Conservation (phyloP, 1,140 invertebrate species). For the Chlorops oryzae region DNA sequence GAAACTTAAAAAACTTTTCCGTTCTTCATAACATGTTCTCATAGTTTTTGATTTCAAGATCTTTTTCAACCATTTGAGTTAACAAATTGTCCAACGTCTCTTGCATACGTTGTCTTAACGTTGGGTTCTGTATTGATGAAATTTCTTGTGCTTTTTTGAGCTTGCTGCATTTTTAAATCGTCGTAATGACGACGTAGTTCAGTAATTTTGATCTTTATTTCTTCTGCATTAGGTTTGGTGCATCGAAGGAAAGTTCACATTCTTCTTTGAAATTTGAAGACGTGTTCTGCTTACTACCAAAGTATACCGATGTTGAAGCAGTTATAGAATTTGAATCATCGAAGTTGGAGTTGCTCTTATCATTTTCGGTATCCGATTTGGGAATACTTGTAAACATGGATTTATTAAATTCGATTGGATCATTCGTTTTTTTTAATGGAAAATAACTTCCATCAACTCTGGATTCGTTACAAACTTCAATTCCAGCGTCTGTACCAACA, state of each 20-base stretch:
- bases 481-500: too few relatives aligned
- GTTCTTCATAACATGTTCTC: constrained; percentile 40
- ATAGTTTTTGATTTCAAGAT: constrained; percentile 56
- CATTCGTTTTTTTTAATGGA: too few relatives aligned
- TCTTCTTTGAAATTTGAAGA: too few relatives aligned
- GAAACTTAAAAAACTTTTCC: too few relatives aligned
- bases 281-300: too few relatives aligned
- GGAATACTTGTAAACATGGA: constrained; percentile 38
- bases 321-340: constrained; percentile 39
- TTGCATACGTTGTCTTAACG: constrained; percentile 74
- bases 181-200: constrained; percentile 63
- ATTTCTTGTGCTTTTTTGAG: constrained; percentile 77
- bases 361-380: constrained; percentile 25
- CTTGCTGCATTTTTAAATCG: constrained; percentile 63
- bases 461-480: too few relatives aligned
- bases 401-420: constrained; percentile 36
- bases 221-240: constrained; percentile 47
- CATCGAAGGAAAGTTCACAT: too few relatives aligned
- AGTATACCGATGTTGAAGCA: too few relatives aligned
- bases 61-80: constrained; percentile 71
- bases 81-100: constrained; percentile 70
- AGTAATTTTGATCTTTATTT: constrained; percentile 53
- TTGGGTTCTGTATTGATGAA: constrained; percentile 77
- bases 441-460: too few relatives aligned
- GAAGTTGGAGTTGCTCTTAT: constrained; percentile 8